Base-by-base conservation (phyloP, 1,140 invertebrate genomes). In the Drosophila takahashii region DNA sequence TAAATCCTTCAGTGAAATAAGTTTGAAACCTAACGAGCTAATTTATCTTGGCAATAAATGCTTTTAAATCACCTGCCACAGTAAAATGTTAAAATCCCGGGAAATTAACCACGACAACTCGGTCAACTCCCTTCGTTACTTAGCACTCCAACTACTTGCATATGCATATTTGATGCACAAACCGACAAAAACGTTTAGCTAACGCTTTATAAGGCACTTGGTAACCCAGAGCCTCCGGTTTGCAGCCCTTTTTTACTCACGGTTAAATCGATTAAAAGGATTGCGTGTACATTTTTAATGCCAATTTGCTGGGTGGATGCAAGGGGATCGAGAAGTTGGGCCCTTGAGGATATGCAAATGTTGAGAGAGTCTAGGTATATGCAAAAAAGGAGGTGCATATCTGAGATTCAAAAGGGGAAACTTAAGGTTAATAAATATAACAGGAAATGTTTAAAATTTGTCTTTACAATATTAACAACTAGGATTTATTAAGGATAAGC, bases 271-370 rank as follows among this genome's bases (percentile, higher is more conserved):
- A 80, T 84, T 80, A 80, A 79, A 76, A 66, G 65, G 60, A 77
- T 76, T 79, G 80, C 79, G 56, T 75, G 71, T 58, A 79, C 56
- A 84, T 71, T 76, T 84, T 84, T 54, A 79, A 79, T 84, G 71
- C 54, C 80, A 79, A 72, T 54, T 75, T 76, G 60, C 65, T 11
- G 41, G 54, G 18, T n/a, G 37, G n/a, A 58, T 34, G 44, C 22
- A 26, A 29, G 32, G 39, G 42, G 51, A 52, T 29, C 60, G 34
- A 36, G 8, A 70, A 44, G 56, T 29, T 22, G 41, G 26, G 37
- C 26, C 41, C 34, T 56, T 64, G 15, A 41, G 37, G 34, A 52
- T 76, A 66, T 75, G 71, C 15, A 75, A 73, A 74, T 74, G 34
- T n/a, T 13, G 9, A 18, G 34, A 18, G 27, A 27, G 50, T 56